Percentiles rank a stretch among this genome's conserved stretches.
These are phyloP conservation scores for Plestiodon gilberti DNA, from an alignment of 2,113 vertebrate genomes.

Conservation along the genomic window DNA sequence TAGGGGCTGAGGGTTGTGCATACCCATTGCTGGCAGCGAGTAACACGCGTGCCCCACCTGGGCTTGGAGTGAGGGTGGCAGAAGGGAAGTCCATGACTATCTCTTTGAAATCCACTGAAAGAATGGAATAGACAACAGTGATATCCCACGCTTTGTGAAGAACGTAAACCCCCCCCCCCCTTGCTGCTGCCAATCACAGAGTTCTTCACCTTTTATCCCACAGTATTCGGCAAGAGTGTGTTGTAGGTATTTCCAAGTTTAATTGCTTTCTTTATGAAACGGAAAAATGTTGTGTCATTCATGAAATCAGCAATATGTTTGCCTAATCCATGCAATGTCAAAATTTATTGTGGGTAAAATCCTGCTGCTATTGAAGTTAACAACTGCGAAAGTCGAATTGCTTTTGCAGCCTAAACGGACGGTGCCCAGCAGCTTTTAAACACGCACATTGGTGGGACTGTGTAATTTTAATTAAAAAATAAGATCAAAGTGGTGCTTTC, in stretches of 20 bases:
- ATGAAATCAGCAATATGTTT: not conserved
- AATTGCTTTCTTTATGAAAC: not conserved
- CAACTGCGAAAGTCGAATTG: not conserved
- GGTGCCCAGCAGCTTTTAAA: not conserved
- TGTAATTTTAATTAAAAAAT: too few species aligned
- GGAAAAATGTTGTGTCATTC: not conserved
- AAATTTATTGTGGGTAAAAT: not conserved
- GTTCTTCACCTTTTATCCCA: not conserved
- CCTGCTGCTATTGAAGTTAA: not conserved
- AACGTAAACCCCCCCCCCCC: not conserved
- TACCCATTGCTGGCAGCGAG: not conserved
- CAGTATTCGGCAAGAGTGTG: not conserved
- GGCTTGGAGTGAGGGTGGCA: not conserved
- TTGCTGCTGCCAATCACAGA: not conserved
- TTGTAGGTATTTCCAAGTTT: not conserved
- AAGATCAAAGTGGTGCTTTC: too few species aligned
- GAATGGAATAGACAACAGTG: not conserved
- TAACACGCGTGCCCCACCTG: not conserved
- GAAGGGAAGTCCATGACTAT: not conserved
- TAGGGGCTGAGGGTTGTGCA: not conserved
- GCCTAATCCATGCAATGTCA: not conserved
- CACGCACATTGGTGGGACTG: too few species aligned
- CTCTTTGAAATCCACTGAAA: not conserved
- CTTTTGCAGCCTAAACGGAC: not conserved
- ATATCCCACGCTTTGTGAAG: too few species aligned